Evolutionary conservation across 2,113 vertebrate genomes (phyloP).

Genomic region (Megaceryle torquata): DNA sequence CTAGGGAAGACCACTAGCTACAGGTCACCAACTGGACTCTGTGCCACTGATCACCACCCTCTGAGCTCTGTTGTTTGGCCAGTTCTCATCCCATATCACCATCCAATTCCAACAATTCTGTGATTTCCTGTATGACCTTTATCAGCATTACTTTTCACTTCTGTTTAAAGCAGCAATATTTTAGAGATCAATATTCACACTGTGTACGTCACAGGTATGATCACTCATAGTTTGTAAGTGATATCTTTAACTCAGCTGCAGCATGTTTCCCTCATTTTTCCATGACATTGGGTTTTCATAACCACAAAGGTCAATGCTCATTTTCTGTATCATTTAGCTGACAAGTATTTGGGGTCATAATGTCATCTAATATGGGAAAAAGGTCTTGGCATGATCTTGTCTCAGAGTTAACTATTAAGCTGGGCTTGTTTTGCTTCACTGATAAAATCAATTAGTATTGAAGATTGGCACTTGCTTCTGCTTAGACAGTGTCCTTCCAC

Average conservation of each 20-base stretch:
- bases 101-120: too few relatives aligned
- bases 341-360: neutral
- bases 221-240: neutral
- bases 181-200: neutral
- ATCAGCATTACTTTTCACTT: neutral
- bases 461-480: neutral
- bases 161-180: neutral
- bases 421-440: neutral
- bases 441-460: conserved; percentile 13
- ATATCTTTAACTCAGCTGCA: neutral
- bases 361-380: neutral
- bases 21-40: too few relatives aligned
- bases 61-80: too few relatives aligned
- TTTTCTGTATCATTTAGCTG: conserved; percentile 6
- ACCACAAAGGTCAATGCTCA: neutral
- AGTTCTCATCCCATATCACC: too few relatives aligned
- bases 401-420: neutral
- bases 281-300: neutral
- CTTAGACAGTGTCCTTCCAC: neutral
- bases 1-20: too few relatives aligned
- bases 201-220: neutral
- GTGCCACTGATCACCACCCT: too few relatives aligned
- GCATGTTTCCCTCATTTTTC: neutral
- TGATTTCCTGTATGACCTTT: neutral
- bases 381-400: neutral